Evolutionary conservation across 1,140 invertebrate genomes (phyloP).

Genomic region (Saccostrea echinata): DNA sequence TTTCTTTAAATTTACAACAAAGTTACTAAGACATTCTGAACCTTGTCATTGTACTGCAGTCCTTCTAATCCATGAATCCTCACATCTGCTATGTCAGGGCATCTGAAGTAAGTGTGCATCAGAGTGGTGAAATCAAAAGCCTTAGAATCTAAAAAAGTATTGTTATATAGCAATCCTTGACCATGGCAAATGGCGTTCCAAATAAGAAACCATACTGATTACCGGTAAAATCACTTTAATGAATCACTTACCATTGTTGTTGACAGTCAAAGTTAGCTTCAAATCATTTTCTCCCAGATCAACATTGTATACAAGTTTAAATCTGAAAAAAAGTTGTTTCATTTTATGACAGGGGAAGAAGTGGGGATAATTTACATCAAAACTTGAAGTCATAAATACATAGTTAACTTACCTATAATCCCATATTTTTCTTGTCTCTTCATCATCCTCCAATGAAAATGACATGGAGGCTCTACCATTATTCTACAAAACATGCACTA

Average conservation of each 20-base stretch:
- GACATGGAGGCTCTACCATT: slow-evolving; percentile 95
- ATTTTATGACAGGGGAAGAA: neutral
- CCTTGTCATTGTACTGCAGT: slow-evolving; percentile 96
- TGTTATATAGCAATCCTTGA: neutral
- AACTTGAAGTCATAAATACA: neutral
- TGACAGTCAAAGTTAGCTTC: slow-evolving; percentile 64
- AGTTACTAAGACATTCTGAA: slow-evolving; percentile 76
- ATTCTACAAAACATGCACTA: slow-evolving; percentile 64
- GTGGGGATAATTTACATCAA: neutral
- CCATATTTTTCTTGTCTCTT: slow-evolving; percentile 96
- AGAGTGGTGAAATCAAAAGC: slow-evolving; percentile 94
- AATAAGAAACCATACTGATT: too few relatives aligned
- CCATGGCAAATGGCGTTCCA: neutral
- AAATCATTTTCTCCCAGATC: slow-evolving; percentile 90
- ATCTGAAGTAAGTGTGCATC: slow-evolving; percentile 97
- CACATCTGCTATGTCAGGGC: slow-evolving; percentile 93
- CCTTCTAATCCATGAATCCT: slow-evolving; percentile 94
- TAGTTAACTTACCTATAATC: slow-evolving; percentile 87
- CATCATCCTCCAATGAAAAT: slow-evolving; percentile 94
- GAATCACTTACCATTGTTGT: slow-evolving; percentile 71
- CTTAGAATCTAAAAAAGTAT: slow-evolving; percentile 85
- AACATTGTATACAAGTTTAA: slow-evolving; percentile 86
- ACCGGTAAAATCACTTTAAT: neutral
- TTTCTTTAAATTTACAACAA: too few relatives aligned
- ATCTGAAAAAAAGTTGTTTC: slow-evolving; percentile 68